Percentiles rank a stretch among this genome's conserved stretches.
These are phyloP conservation scores for Chrysolina haemoptera DNA, from an alignment of 2,888 invertebrate species.

Conservation along the genomic window DNA sequence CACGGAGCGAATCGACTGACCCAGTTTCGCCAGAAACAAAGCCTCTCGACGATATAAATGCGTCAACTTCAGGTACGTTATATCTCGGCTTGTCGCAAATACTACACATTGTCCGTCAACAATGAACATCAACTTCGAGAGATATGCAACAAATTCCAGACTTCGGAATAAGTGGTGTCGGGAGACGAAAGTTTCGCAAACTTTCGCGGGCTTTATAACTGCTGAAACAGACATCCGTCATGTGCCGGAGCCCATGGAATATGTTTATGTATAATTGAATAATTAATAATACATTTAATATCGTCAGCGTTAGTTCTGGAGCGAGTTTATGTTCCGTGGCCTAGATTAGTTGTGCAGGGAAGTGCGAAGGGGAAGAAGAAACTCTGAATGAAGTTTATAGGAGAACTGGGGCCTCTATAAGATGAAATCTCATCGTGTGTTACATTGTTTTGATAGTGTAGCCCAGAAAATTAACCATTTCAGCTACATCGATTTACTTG, in stretches of 20 bases:
- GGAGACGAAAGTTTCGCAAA: slow-evolving; percentile 13
- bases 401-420: background rate
- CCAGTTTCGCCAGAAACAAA: background rate
- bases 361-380: background rate
- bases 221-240: slow-evolving; percentile 10
- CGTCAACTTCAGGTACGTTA: background rate
- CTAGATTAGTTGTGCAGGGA: background rate
- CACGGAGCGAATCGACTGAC: background rate
- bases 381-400: background rate
- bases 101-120: slow-evolving; percentile 7
- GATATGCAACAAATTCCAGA: slow-evolving; percentile 1
- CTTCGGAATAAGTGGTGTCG: background rate
- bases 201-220: background rate
- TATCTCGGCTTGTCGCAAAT: background rate
- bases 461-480: no score
- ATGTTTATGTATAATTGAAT: slow-evolving; percentile 9
- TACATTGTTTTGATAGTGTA: no score
- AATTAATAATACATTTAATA: slow-evolving; percentile 16
- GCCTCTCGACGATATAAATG: background rate
- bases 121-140: slow-evolving; percentile 2
- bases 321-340: background rate
- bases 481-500: no score
- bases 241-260: slow-evolving; percentile 12
- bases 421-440: background rate
- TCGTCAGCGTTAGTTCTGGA: background rate